Evolutionary conservation across 2,113 vertebrate species (phyloP).

Genomic region (Argyrosomus japonicus): DNA sequence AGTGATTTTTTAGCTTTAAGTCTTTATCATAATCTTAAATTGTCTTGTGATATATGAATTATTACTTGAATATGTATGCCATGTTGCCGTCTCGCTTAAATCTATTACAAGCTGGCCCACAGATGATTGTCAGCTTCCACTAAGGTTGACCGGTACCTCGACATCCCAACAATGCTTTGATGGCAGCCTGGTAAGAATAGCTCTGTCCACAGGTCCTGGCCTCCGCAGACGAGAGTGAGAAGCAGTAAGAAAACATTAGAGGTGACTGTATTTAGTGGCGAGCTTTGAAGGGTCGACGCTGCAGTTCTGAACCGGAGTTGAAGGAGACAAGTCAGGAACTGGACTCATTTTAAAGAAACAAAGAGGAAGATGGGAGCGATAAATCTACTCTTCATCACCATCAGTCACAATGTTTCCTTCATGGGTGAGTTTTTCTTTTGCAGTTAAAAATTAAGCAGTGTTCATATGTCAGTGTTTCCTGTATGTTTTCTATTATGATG

Average conservation of each 20-base stretch:
- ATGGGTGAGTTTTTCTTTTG: conserved; percentile 80
- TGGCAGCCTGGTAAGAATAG: conserved; percentile 90
- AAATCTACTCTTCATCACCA: conserved; percentile 85
- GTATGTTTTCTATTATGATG: not conserved
- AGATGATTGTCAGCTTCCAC: not conserved
- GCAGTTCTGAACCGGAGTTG: not conserved
- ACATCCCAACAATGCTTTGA: conserved; percentile 85
- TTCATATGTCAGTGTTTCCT: too few relatives aligned
- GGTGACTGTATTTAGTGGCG: conserved; percentile 7
- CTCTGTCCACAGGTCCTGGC: conserved; percentile 76
- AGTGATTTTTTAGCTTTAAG: too few relatives aligned
- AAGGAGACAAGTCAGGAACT: not conserved
- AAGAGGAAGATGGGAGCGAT: conserved; percentile 77
- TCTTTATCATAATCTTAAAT: not conserved
- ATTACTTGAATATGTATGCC: not conserved
- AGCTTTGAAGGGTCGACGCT: not conserved
- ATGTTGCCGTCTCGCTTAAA: not conserved
- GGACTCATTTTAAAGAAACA: not conserved
- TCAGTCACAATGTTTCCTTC: conserved; percentile 88
- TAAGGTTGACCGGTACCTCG: conserved; percentile 36
- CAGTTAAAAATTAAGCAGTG: not conserved
- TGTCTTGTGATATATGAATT: not conserved
- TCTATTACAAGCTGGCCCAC: not conserved
- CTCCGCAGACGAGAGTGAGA: conserved; percentile 61
- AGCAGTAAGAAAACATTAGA: not conserved